Conservation (phyloP, 2,797 vertebrate genomes). For the Chromobotia macracanthus region DNA sequence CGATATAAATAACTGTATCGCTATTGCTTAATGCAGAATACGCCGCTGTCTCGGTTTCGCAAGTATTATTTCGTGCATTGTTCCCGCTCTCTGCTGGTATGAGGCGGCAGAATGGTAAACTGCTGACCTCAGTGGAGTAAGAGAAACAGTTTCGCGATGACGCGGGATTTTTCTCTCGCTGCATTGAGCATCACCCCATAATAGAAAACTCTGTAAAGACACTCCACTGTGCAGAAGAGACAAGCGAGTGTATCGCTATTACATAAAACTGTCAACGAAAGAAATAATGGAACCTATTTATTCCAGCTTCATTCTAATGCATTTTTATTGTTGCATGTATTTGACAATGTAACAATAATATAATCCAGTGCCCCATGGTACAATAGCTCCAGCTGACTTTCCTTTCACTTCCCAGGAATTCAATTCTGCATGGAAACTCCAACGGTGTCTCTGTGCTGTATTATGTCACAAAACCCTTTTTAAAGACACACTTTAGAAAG, state of each 20-base stretch:
- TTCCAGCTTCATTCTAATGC: neutral
- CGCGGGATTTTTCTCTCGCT: constrained; percentile 32
- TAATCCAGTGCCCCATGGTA: neutral
- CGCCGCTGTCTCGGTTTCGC: neutral
- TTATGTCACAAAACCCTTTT: constrained; percentile 37
- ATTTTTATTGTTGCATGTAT: constrained; percentile 1
- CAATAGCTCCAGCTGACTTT: constrained; percentile 12
- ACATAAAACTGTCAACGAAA: neutral
- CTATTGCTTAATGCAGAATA: neutral
- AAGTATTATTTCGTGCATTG: neutral
- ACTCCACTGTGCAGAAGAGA: too few relatives aligned
- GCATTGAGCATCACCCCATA: neutral
- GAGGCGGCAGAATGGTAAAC: constrained; percentile 22
- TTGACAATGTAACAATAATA: constrained; percentile 8
- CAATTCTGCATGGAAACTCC: constrained; percentile 9
- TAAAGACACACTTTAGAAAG: constrained; percentile 5
- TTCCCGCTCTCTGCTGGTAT: constrained; percentile 9
- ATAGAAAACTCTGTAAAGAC: neutral
- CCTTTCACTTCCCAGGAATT: constrained; percentile 14
- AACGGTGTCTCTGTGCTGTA: constrained; percentile 31
- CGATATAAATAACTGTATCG: neutral
- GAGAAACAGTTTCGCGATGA: constrained; percentile 42
- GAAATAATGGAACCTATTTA: neutral
- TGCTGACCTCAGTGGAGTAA: constrained; percentile 50
- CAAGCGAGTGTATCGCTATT: neutral